A percentile compares a stretch with the other conserved stretches of the same genome.
Conservation (phyloP, 2,888 invertebrate species). For the Trachelus tabidus region DNA sequence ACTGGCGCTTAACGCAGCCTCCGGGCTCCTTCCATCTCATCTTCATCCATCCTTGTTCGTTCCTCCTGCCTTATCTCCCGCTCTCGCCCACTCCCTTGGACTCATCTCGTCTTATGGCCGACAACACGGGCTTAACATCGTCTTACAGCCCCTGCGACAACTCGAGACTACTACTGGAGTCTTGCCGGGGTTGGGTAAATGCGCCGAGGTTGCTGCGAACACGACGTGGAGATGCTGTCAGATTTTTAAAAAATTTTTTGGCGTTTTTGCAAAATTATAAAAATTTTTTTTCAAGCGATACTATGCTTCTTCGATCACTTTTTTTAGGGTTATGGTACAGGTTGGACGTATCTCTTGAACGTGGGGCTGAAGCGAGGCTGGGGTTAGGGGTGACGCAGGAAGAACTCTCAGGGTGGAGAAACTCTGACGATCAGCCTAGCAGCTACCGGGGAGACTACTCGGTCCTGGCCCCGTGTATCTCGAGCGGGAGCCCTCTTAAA, state of each 20-base stretch:
- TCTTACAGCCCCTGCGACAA: conserved; percentile 46
- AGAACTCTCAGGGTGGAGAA: neutral
- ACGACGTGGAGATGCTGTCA: neutral
- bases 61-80: conserved; percentile 15
- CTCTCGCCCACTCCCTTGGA: conserved; percentile 21
- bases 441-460: neutral
- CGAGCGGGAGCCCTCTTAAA: conserved; percentile 59
- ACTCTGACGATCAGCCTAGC: neutral
- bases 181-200: conserved; percentile 10
- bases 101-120: conserved; percentile 22
- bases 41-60: conserved; percentile 7
- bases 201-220: neutral
- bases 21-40: neutral
- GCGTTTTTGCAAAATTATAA: neutral
- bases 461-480: conserved; percentile 27
- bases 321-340: neutral
- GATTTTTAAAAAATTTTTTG: neutral
- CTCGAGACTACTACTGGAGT: conserved; percentile 40
- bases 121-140: conserved; percentile 51
- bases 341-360: neutral
- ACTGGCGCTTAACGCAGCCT: conserved; percentile 8
- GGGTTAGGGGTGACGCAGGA: neutral
- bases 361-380: neutral
- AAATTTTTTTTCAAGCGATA: too few species aligned
- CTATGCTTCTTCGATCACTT: too few species aligned